phyloP scores from a whole-genome alignment of 2,113 vertebrate species.

The Rynchops niger region DNA sequence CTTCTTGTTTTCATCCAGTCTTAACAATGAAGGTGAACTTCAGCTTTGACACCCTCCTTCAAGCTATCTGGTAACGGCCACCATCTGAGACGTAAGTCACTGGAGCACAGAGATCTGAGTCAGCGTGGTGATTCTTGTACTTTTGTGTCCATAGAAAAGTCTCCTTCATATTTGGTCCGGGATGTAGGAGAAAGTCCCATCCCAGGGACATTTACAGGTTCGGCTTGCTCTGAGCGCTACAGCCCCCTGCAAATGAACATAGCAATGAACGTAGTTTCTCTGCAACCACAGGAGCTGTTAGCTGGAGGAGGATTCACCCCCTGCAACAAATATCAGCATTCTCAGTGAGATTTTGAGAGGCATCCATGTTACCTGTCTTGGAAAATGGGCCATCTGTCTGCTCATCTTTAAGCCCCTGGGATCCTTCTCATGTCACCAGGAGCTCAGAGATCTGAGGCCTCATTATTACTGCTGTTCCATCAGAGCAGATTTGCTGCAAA shows the following conservation, averaged over 20 bases:
- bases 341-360: background rate
- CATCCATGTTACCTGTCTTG: background rate
- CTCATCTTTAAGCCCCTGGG: background rate
- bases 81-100: background rate
- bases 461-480: conserved; percentile 1
- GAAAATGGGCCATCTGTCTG: background rate
- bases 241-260: background rate
- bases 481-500: background rate
- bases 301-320: background rate
- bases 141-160: background rate
- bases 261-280: background rate
- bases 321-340: background rate
- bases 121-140: background rate
- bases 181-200: background rate
- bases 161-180: background rate
- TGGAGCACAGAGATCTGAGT: background rate
- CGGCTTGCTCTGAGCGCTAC: background rate
- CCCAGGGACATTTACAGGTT: background rate
- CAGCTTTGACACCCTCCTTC: background rate
- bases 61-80: background rate
- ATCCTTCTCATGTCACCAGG: conserved; percentile 7
- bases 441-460: conserved; percentile 18
- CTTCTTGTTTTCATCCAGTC: background rate
- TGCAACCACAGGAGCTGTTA: background rate
- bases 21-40: background rate